Percentiles rank a stretch among this genome's conserved stretches.
phyloP scores from a whole-genome alignment of 2,113 vertebrate species.

The Perognathus longimembris region DNA sequence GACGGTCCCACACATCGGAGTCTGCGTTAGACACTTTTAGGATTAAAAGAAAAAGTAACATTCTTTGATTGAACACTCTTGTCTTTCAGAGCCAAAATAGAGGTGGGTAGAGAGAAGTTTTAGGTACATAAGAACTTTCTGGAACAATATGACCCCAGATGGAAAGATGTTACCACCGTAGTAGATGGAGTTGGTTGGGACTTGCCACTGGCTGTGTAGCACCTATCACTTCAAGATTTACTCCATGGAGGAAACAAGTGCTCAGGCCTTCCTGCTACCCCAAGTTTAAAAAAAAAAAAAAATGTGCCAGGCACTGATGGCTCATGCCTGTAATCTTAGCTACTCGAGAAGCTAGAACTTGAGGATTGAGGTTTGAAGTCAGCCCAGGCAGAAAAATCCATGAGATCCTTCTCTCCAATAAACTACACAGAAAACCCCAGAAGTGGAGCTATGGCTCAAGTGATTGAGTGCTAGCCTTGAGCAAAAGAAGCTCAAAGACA shows the following conservation, averaged over 20 bases:
- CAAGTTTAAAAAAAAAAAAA: too few species aligned
- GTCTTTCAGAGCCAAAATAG: constrained; percentile 44
- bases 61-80: constrained; percentile 9
- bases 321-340: too few species aligned
- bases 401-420: too few species aligned
- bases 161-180: not conserved
- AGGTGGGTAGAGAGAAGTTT: not conserved
- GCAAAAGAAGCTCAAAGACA: too few species aligned
- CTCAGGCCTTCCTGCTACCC: not conserved
- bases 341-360: too few species aligned
- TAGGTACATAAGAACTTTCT: constrained; percentile 59
- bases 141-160: constrained; percentile 40
- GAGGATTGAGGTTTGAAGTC: too few species aligned
- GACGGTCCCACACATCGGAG: not conserved
- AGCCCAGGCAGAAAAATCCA: too few species aligned
- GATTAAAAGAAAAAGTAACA: not conserved
- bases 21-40: not conserved
- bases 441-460: too few species aligned
- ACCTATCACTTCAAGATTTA: not conserved
- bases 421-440: too few species aligned
- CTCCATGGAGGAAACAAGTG: constrained; percentile 13
- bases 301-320: too few species aligned
- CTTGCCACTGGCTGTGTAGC: not conserved
- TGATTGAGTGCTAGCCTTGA: too few species aligned
- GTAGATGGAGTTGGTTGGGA: not conserved